A percentile compares a stretch with the other conserved stretches of the same genome.
Conservation (phyloP, 2,888 invertebrate species). For the Drosophila meridionalis region DNA sequence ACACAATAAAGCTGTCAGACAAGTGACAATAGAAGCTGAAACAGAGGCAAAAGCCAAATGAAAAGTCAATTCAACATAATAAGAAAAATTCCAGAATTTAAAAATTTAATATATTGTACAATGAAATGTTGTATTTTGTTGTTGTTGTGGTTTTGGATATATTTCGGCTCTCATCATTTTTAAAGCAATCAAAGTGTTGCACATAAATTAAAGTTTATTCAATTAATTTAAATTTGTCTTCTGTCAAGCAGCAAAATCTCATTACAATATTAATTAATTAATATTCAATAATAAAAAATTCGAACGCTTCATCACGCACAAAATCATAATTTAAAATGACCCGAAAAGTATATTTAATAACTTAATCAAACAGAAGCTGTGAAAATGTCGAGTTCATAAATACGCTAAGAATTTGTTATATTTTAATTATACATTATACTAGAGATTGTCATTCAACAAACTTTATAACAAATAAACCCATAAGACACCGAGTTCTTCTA, state of each 20-base stretch:
- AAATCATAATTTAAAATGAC: constrained; percentile 11
- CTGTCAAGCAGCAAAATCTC: constrained; percentile 33
- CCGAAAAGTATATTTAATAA: constrained; percentile 8
- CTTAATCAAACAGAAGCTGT: background rate
- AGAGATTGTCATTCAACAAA: too few relatives aligned
- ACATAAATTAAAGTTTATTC: constrained; percentile 14
- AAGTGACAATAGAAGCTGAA: constrained; percentile 12
- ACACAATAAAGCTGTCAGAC: constrained; percentile 36
- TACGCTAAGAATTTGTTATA: too few relatives aligned
- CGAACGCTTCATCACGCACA: background rate
- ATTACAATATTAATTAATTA: constrained; percentile 43
- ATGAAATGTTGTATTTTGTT: background rate
- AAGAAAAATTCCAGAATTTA: constrained; percentile 10
- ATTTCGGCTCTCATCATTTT: background rate
- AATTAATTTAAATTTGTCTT: constrained; percentile 15
- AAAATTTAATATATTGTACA: constrained; percentile 9
- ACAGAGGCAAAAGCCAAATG: background rate
- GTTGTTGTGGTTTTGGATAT: background rate
- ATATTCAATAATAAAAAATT: constrained; percentile 25
- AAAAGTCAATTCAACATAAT: constrained; percentile 10
- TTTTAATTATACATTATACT: background rate
- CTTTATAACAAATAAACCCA: too few relatives aligned
- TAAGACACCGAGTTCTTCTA: too few relatives aligned
- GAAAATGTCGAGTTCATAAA: background rate
- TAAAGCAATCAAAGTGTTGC: background rate